These are phyloP conservation scores for Pristionchus entomophagus DNA, from an alignment of 2,888 invertebrate species.

Conservation along the genomic window DNA sequence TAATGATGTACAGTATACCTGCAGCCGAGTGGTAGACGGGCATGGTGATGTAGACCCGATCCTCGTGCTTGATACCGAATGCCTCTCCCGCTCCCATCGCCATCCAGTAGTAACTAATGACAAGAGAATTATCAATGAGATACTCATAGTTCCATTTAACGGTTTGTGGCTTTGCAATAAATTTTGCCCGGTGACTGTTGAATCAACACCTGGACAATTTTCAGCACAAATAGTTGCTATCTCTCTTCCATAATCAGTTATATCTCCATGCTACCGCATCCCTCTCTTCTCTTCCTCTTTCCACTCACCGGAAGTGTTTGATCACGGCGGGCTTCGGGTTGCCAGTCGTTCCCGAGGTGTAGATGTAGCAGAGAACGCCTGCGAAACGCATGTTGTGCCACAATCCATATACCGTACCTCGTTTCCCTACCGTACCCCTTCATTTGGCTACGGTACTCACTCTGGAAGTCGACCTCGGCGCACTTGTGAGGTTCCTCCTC, in stretches of 20 bases:
- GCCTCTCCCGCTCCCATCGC: conserved; percentile 62
- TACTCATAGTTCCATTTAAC: too few species aligned
- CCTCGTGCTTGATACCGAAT: conserved; percentile 78
- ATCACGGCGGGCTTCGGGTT: conserved; percentile 97
- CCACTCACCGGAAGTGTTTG: conserved; percentile 84
- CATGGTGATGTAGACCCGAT: conserved; percentile 90
- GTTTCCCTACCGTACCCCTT: background rate
- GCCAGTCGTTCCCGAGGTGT: conserved; percentile 98
- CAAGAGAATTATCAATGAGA: background rate
- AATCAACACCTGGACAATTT: too few species aligned
- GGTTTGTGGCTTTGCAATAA: too few species aligned
- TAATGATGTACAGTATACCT: conserved; percentile 81
- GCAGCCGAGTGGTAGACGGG: conserved; percentile 97
- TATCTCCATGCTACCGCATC: too few species aligned
- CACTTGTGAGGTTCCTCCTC: conserved; percentile 53
- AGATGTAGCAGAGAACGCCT: conserved; percentile 88
- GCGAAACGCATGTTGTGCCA: background rate
- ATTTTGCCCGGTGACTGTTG: too few species aligned
- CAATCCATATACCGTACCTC: background rate
- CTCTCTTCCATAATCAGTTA: too few species aligned
- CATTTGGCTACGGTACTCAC: conserved; percentile 46
- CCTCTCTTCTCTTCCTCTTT: too few species aligned
- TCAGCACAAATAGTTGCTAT: too few species aligned
- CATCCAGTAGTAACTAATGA: conserved; percentile 65
- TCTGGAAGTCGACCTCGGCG: conserved; percentile 62